Base-by-base conservation (phyloP, 2,797 vertebrate species). In the Halcyon badia region DNA sequence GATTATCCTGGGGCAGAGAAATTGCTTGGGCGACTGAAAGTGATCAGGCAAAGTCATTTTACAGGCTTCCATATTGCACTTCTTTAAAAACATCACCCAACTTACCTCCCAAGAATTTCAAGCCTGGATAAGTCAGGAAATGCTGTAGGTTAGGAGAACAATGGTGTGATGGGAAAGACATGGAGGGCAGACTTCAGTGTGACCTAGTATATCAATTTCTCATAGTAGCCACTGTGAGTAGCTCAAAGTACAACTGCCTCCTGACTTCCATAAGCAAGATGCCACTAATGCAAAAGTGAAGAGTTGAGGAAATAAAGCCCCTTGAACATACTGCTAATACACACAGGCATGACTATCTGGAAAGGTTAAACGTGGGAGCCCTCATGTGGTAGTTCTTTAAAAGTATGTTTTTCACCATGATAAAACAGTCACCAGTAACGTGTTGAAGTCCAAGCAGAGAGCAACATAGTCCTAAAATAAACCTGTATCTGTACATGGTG, bases 331-430 rank as follows among this genome's bases (percentile, higher is more conserved):
- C 16, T 31, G n/a, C 16, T 31, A 30, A 2, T 0, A 4, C 0
- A 3, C n/a, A 6, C 24, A 28, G 11, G 11, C 31, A 0, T 68
- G 56, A 2, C 0, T 26, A 26, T 78, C 46, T 56, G 26, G 58
- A 97, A 97, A 95, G 42, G 84, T 97, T 95, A 85, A 82, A 10
- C 79, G 19, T 75, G 95, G 90, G 97, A 94, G 97, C 97, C 97
- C 98, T 97, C 98, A 96, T 95, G 97, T 97, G 97, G 97, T 58
- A 84, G 39, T 7, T 82, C 72, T 60, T 83, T 22, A 46, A 48
- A 85, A 85, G 18, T 6, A 5, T 73, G 56, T 13, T 72, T 78
- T 86, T 41, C 15, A 2, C 8, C 30, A 24, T 51, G 24, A 14
- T 41, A 11, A 35, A 89, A 49, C 5, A 25, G 48, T 19, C 54